These are phyloP conservation scores for Leptoclinus maculatus DNA, from an alignment of 2,797 vertebrate genomes.

Conservation along the genomic window DNA sequence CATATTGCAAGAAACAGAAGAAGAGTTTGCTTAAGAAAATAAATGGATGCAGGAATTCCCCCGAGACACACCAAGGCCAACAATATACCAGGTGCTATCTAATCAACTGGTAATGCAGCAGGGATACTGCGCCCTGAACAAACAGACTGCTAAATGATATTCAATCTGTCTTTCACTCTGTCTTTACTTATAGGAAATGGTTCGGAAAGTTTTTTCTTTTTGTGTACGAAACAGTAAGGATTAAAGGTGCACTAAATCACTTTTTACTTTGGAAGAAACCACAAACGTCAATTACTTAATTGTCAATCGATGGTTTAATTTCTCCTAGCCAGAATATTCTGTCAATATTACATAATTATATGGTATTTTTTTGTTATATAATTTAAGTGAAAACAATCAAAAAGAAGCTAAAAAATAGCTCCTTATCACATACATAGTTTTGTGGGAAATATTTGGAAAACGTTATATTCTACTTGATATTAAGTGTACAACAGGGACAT, in stretches of 20 bases:
- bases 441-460: constrained; percentile 12
- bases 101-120: constrained; percentile 7
- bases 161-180: neutral
- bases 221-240: neutral
- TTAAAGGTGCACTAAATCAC: neutral
- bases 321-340: neutral
- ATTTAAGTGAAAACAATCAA: neutral
- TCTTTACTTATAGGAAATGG: neutral
- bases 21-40: constrained; percentile 20
- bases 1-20: constrained; percentile 21
- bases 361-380: neutral
- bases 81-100: neutral
- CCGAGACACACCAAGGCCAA: constrained; percentile 44
- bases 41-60: constrained; percentile 52
- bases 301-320: neutral
- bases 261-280: neutral
- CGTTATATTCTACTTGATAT: neutral
- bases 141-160: constrained; percentile 14
- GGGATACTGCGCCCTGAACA: constrained; percentile 28
- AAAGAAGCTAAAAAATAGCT: neutral
- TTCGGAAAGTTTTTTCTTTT: neutral
- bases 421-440: neutral
- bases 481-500: constrained; percentile 20
- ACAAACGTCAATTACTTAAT: neutral
- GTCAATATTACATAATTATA: neutral